Evolutionary conservation across 2,113 vertebrate species (phyloP).

Genomic region (Mustelus asterias): DNA sequence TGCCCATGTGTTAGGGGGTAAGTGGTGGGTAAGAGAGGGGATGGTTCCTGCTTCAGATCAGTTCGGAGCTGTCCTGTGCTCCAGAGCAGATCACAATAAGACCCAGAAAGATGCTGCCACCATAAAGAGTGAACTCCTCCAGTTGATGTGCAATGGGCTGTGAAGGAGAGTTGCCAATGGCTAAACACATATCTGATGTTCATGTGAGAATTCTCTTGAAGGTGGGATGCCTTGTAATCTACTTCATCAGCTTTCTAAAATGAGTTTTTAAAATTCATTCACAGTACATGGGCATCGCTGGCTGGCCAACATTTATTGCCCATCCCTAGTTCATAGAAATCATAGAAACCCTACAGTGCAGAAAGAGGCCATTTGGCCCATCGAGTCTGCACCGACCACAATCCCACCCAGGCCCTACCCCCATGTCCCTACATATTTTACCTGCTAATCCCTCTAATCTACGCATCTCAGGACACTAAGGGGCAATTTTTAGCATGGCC

Average conservation of each 20-base stretch:
- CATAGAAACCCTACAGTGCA: too few species aligned
- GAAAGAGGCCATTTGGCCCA: too few species aligned
- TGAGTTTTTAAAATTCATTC: too few species aligned
- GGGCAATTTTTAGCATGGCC: too few species aligned
- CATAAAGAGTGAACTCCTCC: not conserved
- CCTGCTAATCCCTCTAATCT: too few species aligned
- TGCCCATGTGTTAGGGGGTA: not conserved
- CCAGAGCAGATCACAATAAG: not conserved
- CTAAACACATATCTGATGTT: not conserved
- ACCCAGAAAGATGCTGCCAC: not conserved
- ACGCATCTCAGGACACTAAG: too few species aligned
- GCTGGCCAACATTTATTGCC: too few species aligned
- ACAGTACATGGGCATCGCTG: too few species aligned
- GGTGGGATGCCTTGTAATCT: not conserved
- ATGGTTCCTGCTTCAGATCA: not conserved
- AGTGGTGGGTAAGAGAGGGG: not conserved
- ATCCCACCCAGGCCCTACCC: too few species aligned
- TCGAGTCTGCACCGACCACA: too few species aligned
- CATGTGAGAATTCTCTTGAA: not conserved
- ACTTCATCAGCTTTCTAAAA: not conserved
- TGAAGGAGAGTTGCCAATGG: not conserved
- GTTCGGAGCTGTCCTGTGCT: not conserved
- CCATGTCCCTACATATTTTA: too few species aligned
- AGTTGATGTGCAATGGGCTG: not conserved
- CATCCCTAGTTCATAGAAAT: too few species aligned